Percentiles rank a stretch among this genome's conserved stretches.
Conservation (phyloP, 2,888 invertebrate genomes). For the Pheosia tremula region DNA sequence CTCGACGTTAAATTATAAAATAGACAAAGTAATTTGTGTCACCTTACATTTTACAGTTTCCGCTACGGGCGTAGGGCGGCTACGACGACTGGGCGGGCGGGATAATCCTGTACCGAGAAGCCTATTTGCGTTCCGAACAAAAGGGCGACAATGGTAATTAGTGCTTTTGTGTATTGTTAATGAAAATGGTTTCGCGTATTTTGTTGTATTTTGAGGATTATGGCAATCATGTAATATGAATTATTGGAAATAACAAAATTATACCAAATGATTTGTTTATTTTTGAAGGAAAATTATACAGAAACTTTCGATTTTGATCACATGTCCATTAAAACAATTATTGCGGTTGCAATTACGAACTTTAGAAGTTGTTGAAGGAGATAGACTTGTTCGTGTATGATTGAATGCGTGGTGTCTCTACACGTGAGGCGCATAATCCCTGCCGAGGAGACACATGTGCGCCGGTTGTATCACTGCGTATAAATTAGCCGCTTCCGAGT, state of each 20-base stretch:
- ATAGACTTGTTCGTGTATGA: neutral
- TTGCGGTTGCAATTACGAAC: too few relatives aligned
- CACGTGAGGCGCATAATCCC: conserved; percentile 35
- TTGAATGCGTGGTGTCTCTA: conserved; percentile 8
- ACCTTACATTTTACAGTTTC: conserved; percentile 59
- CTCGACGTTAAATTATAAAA: conserved; percentile 54
- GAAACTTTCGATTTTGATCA: too few relatives aligned
- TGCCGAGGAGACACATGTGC: conserved; percentile 47
- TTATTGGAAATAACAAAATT: too few relatives aligned
- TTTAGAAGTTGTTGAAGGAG: too few relatives aligned
- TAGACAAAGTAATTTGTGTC: conserved; percentile 60
- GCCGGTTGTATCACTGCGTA: conserved; percentile 38
- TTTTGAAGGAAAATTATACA: too few relatives aligned
- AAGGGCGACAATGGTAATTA: conserved; percentile 7
- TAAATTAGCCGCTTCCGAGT: conserved; percentile 38
- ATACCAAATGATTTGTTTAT: too few relatives aligned
- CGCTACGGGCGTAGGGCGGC: conserved; percentile 39
- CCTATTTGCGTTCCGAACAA: neutral
- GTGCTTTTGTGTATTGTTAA: conserved; percentile 5
- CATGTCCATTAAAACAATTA: too few relatives aligned
- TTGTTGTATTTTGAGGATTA: neutral
- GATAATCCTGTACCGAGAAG: conserved; percentile 4
- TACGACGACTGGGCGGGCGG: conserved; percentile 9
- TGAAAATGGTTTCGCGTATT: conserved; percentile 4
- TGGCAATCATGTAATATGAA: neutral